Percentiles rank a stretch among this genome's conserved stretches.
Evolutionary conservation across 2,113 vertebrate genomes (phyloP).

Genomic region (Pelmatolapia mariae): DNA sequence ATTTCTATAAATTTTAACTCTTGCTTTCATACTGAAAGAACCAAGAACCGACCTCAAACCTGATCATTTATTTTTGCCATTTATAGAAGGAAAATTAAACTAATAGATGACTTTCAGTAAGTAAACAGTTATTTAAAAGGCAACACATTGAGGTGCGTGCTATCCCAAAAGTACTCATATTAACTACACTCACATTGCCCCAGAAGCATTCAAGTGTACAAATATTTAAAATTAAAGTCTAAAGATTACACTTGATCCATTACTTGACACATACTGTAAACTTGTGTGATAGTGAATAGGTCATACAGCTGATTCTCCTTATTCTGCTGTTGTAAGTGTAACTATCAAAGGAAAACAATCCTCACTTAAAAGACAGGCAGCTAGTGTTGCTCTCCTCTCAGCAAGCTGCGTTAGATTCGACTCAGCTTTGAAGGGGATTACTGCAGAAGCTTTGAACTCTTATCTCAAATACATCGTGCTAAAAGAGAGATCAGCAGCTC

Average conservation of each 20-base stretch:
- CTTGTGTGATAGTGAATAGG: background rate
- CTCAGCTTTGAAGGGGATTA: background rate
- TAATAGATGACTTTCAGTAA: background rate
- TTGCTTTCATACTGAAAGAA: background rate
- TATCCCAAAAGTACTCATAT: background rate
- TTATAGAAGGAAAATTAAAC: background rate
- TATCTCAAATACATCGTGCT: conserved; percentile 12
- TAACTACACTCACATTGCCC: background rate
- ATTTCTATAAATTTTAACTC: background rate
- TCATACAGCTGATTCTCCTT: background rate
- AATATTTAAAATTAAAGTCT: background rate
- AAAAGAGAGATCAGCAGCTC: conserved; percentile 32
- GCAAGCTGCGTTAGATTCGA: background rate
- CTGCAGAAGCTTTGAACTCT: conserved; percentile 37
- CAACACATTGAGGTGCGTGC: background rate
- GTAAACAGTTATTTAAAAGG: background rate
- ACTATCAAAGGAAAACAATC: background rate
- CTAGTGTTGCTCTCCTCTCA: background rate
- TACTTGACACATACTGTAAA: background rate
- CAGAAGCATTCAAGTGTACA: background rate
- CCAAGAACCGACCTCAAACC: background rate
- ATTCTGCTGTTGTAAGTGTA: background rate
- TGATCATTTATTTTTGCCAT: background rate
- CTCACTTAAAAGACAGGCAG: background rate
- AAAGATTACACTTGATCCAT: background rate